These are phyloP conservation scores for Ophion slaviceki DNA, from an alignment of 2,888 invertebrate genomes.

Conservation along the genomic window DNA sequence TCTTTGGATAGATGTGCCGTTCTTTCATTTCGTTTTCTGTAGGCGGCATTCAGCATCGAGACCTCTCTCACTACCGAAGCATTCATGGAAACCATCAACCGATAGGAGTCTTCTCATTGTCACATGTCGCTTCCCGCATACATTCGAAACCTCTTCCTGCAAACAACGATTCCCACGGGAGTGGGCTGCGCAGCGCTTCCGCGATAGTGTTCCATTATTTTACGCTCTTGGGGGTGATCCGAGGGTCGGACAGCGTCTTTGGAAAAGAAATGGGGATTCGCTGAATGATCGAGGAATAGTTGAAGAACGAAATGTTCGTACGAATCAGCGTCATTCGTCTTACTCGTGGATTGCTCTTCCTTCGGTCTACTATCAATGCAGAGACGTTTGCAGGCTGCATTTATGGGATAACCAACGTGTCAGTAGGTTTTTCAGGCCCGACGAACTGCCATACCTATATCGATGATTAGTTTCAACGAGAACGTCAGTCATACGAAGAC, in stretches of 20 bases:
- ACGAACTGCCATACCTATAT: not conserved
- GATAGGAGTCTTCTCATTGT: constrained; percentile 50
- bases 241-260: not conserved
- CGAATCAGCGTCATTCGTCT: constrained; percentile 41
- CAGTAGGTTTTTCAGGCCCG: too few species aligned
- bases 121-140: constrained; percentile 41
- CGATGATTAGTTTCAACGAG: not conserved
- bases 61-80: not conserved
- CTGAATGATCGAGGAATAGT: constrained; percentile 39
- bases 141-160: constrained; percentile 40
- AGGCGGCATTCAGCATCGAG: too few species aligned
- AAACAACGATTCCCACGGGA: not conserved
- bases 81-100: constrained; percentile 13
- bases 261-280: constrained; percentile 2
- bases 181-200: constrained; percentile 9
- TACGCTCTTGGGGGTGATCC: constrained; percentile 7
- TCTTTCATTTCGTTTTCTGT: not conserved
- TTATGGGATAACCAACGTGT: not conserved
- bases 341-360: constrained; percentile 36
- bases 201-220: constrained; percentile 44
- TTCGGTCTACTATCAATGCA: not conserved
- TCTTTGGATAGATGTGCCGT: too few species aligned
- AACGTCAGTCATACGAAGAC: not conserved
- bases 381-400: not conserved
- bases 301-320: constrained; percentile 32